Conservation (phyloP, 2,113 vertebrate species). For the Pollachius pollachius region DNA sequence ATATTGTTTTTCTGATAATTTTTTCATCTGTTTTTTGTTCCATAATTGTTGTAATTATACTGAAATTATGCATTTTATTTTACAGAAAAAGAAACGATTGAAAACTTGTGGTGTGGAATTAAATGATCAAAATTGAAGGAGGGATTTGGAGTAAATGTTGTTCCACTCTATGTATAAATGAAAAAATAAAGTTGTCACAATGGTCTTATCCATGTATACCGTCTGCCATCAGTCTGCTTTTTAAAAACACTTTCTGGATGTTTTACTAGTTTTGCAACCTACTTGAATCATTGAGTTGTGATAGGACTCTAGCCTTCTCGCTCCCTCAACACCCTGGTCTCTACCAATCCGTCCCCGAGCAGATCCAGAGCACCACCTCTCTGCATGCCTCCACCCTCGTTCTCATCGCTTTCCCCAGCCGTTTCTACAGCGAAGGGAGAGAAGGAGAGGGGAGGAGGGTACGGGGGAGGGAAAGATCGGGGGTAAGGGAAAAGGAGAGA, state of each 20-base stretch:
- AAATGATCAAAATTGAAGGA: conserved; percentile 55
- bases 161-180: conserved; percentile 71
- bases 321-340: too few relatives aligned
- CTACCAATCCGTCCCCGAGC: too few relatives aligned
- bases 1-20: background rate
- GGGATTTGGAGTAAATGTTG: conserved; percentile 60
- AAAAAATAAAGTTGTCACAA: conserved; percentile 69
- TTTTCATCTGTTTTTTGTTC: conserved; percentile 17
- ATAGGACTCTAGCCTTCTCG: too few relatives aligned
- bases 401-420: too few relatives aligned
- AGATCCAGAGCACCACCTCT: too few relatives aligned
- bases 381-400: too few relatives aligned
- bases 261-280: too few relatives aligned
- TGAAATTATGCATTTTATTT: conserved; percentile 46
- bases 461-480: background rate
- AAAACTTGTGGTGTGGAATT: conserved; percentile 64
- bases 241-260: too few relatives aligned
- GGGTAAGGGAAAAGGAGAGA: background rate
- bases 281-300: too few relatives aligned
- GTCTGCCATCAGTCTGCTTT: background rate
- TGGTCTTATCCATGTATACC: conserved; percentile 52
- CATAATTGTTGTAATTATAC: conserved; percentile 29
- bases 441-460: background rate
- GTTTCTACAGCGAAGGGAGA: too few relatives aligned
- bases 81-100: conserved; percentile 51